These are phyloP conservation scores for Leptoclinus maculatus DNA, from an alignment of 2,797 vertebrate genomes.

Conservation along the genomic window DNA sequence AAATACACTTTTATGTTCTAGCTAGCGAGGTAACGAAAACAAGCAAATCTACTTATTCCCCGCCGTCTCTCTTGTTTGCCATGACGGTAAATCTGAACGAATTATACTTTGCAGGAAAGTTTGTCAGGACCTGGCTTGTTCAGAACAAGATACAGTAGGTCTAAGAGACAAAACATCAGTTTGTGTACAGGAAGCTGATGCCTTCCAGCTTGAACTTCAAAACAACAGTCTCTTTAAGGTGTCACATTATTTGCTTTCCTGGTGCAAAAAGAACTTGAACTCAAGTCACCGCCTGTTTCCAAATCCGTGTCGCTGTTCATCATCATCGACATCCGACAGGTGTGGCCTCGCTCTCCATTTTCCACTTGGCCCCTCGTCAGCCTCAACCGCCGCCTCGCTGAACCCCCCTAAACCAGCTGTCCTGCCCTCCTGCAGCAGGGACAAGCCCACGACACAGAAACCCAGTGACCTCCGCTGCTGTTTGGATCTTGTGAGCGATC, in stretches of 20 bases:
- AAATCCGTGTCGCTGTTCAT: slow-evolving; percentile 20
- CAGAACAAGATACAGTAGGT: neutral
- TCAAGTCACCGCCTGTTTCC: slow-evolving; percentile 5
- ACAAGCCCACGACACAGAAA: slow-evolving; percentile 54
- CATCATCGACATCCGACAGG: slow-evolving; percentile 55
- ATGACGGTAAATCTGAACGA: no score
- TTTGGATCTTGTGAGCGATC: slow-evolving; percentile 36
- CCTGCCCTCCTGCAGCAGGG: slow-evolving; percentile 10
- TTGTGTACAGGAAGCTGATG: neutral
- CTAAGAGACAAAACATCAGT: neutral
- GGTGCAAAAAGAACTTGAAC: slow-evolving; percentile 10
- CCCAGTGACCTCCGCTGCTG: slow-evolving; percentile 60
- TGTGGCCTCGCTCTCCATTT: slow-evolving; percentile 43
- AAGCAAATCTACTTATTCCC: no score
- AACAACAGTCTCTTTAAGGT: neutral
- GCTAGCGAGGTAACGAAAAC: no score
- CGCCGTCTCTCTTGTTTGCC: no score
- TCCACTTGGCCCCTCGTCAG: slow-evolving; percentile 13
- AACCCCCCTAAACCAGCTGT: slow-evolving; percentile 57
- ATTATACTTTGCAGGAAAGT: no score
- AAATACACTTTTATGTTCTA: no score
- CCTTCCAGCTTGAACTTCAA: neutral
- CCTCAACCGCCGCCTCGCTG: slow-evolving; percentile 4
- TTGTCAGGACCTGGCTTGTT: neutral
- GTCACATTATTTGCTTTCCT: neutral